Conservation (phyloP, 2,797 vertebrate genomes). For the Brotula barbata region DNA sequence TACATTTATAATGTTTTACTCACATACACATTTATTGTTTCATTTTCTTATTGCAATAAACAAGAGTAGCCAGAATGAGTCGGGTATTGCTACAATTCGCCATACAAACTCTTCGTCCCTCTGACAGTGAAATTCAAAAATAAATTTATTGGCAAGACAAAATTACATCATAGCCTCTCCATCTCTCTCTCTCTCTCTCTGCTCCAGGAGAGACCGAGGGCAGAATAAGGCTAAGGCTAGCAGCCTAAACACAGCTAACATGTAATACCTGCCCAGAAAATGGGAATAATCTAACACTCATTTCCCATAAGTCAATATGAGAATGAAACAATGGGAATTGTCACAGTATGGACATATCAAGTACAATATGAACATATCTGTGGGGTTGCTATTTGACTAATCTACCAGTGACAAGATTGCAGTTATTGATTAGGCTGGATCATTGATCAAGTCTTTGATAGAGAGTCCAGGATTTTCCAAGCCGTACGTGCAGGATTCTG, state of each 20-base stretch:
- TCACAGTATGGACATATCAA: constrained; percentile 64
- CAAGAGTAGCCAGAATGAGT: constrained; percentile 85
- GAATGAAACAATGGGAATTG: constrained; percentile 56
- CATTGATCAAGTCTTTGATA: constrained; percentile 35
- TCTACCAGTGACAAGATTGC: constrained; percentile 47
- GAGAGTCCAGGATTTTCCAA: constrained; percentile 24
- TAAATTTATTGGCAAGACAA: constrained; percentile 84
- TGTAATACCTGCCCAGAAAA: constrained; percentile 78
- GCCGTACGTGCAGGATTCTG: constrained; percentile 38
- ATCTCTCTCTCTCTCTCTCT: constrained; percentile 56
- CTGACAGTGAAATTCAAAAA: constrained; percentile 81
- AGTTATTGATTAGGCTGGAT: constrained; percentile 37
- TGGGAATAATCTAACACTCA: constrained; percentile 74
- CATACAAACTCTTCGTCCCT: constrained; percentile 79
- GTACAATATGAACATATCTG: constrained; percentile 60
- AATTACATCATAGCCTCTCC: constrained; percentile 78
- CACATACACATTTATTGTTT: constrained; percentile 84
- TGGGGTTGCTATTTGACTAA: constrained; percentile 58
- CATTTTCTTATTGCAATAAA: constrained; percentile 87
- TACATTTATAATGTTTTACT: constrained; percentile 84
- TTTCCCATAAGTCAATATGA: constrained; percentile 70
- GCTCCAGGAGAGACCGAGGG: constrained; percentile 73
- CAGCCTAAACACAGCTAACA: constrained; percentile 82
- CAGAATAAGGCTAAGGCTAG: constrained; percentile 83
- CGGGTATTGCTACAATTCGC: constrained; percentile 84